A percentile compares a stretch with the other conserved stretches of the same genome.
These are phyloP conservation scores for Struthidea cinerea DNA, from an alignment of 2,113 vertebrate species.

Conservation along the genomic window DNA sequence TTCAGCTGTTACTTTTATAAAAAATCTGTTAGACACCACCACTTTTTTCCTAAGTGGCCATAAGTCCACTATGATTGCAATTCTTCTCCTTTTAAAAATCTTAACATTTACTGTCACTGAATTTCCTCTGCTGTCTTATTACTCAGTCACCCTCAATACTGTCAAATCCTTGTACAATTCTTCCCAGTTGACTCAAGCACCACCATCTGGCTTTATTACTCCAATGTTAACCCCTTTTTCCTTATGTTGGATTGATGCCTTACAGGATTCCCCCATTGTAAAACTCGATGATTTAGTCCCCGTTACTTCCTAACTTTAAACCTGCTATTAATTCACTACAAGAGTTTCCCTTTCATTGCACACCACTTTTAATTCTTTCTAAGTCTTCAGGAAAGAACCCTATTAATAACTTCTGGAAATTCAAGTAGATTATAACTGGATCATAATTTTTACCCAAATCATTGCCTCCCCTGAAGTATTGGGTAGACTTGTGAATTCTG, in stretches of 20 bases:
- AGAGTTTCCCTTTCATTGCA: neutral
- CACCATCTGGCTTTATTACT: neutral
- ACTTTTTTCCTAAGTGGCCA: rapidly evolving
- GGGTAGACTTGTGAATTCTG: neutral
- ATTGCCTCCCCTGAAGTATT: neutral
- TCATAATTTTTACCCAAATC: neutral
- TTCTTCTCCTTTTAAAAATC: neutral
- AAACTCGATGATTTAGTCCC: neutral
- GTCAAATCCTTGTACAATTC: neutral
- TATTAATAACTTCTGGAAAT: neutral
- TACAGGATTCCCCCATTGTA: neutral
- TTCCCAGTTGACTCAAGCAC: neutral
- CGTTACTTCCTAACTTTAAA: neutral
- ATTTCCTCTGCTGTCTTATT: neutral
- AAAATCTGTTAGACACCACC: neutral
- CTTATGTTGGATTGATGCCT: neutral
- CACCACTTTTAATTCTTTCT: neutral
- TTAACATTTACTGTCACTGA: neutral
- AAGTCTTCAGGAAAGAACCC: neutral
- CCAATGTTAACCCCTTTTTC: neutral
- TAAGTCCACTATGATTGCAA: neutral
- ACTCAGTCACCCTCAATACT: neutral
- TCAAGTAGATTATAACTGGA: neutral
- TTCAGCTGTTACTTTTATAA: neutral
- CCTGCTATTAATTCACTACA: neutral